Conservation (phyloP, 2,113 vertebrate genomes). For the Sialia sialis region DNA sequence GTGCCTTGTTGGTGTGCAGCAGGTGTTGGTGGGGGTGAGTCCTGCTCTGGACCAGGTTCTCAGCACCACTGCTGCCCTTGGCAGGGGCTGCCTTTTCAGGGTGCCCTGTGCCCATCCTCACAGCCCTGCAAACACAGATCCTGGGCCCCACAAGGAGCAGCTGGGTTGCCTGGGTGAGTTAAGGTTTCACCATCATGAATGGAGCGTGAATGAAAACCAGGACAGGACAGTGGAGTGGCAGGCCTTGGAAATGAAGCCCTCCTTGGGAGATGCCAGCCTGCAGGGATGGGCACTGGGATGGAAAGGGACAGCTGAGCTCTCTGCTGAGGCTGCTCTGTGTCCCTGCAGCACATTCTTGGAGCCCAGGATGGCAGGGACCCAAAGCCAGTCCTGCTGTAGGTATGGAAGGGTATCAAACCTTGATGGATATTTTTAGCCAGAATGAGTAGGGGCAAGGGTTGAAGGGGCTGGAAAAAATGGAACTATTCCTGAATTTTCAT, state of each 20-base stretch:
- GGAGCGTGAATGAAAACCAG: neutral
- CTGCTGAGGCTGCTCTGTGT: too few species aligned
- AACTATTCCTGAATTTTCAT: neutral
- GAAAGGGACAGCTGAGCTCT: constrained; percentile 3
- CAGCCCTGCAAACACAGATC: neutral
- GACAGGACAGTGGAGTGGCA: neutral
- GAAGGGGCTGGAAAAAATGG: neutral
- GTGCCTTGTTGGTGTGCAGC: neutral
- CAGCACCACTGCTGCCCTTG: neutral
- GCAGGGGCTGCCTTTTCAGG: neutral
- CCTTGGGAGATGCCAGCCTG: neutral
- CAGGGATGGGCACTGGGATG: neutral
- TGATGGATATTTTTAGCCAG: neutral
- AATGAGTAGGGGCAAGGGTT: neutral
- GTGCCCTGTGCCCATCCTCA: rapidly evolving
- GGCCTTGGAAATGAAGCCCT: neutral
- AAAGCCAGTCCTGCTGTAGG: neutral
- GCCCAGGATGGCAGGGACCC: neutral
- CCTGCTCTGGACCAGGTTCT: neutral
- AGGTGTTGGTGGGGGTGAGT: neutral
- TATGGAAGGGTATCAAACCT: neutral
- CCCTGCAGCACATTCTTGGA: neutral
- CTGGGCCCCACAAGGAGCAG: neutral
- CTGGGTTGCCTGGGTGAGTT: neutral
- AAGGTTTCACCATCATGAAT: constrained; percentile 8